Percentiles rank a stretch among this genome's conserved stretches.
Evolutionary conservation across 2,888 invertebrate genomes (phyloP).

Genomic region (Coelogynopora nodosa): DNA sequence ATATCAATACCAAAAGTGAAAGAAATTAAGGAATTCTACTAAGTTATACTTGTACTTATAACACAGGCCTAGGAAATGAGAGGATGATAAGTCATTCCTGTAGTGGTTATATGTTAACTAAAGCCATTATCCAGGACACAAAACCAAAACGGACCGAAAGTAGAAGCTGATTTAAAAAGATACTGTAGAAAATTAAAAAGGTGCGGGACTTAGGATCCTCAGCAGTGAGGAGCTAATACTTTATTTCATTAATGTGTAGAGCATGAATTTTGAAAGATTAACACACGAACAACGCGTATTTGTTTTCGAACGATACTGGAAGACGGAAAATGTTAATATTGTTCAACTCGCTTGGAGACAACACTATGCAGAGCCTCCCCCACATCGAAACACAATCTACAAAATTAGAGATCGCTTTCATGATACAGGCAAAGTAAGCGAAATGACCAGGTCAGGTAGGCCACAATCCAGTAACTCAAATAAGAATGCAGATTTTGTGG

Average conservation of each 20-base stretch:
- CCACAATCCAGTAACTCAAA: not conserved
- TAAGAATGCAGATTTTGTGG: not conserved
- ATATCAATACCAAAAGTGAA: no score
- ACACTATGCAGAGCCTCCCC: not conserved
- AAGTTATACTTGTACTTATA: no score
- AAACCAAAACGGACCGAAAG: no score
- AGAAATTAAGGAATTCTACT: no score
- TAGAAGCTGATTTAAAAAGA: no score
- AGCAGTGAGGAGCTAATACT: conserved; percentile 47
- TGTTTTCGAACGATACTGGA: not conserved
- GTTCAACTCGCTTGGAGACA: not conserved
- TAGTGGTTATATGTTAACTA: no score
- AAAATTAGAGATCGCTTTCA: not conserved
- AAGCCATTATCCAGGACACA: no score
- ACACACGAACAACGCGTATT: not conserved
- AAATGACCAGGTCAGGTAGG: not conserved
- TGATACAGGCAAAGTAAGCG: not conserved
- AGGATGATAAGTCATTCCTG: no score
- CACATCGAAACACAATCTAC: not conserved
- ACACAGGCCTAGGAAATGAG: no score
- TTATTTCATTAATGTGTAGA: not conserved
- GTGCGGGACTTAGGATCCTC: no score
- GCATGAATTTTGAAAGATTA: not conserved
- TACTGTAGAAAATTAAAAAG: no score
- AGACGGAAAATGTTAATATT: not conserved